Percentiles rank a stretch among this genome's conserved stretches.
phyloP scores from a whole-genome alignment of 1,140 invertebrate species.

The Zaprionus ornatus region DNA sequence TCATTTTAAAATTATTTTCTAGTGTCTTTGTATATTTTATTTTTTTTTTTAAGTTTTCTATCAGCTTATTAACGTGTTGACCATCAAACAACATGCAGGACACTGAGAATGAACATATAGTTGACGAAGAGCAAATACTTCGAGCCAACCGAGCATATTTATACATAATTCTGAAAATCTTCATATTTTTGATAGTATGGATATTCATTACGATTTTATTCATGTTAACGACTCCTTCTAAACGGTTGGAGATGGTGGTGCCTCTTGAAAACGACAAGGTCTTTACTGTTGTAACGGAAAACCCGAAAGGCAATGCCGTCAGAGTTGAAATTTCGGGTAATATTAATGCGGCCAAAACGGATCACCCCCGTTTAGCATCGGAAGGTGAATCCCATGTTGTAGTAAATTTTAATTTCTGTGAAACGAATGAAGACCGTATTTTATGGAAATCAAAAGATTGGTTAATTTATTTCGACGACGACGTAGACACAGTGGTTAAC shows the following conservation, averaged over 20 bases:
- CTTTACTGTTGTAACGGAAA: neutral
- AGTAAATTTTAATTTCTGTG: neutral
- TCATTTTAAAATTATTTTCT: no score
- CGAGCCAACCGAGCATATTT: neutral
- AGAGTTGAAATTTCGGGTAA: neutral
- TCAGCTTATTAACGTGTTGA: no score
- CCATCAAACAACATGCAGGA: no score
- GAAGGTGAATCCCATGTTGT: neutral
- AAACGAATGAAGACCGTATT: neutral
- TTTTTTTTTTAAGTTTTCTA: no score
- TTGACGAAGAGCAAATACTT: no score
- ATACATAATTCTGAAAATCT: neutral
- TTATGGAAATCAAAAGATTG: conserved; percentile 1
- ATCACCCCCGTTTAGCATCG: neutral
- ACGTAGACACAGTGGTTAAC: neutral
- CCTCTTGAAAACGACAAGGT: neutral
- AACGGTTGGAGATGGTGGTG: neutral
- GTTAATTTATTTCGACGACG: neutral
- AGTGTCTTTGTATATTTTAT: no score
- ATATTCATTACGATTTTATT: neutral
- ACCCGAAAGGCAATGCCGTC: neutral
- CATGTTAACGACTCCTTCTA: neutral
- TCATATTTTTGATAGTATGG: neutral
- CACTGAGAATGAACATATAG: no score
- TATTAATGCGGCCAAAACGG: neutral